Conservation (phyloP, 2,797 vertebrate genomes). For the Micromesistius poutassou region DNA sequence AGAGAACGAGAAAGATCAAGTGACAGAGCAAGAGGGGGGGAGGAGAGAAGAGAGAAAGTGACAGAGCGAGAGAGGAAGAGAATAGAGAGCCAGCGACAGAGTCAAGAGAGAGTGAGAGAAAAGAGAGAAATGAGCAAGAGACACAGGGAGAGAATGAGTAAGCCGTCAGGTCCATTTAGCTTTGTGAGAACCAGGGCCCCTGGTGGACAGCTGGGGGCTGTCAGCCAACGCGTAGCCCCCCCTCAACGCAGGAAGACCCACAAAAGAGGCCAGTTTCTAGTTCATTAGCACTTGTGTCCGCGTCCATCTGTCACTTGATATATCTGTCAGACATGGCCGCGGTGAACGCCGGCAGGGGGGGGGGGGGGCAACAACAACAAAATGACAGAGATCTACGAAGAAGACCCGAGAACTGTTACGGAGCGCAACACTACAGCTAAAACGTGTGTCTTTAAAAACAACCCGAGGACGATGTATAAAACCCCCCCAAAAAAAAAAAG, state of each 20-base stretch:
- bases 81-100: too few relatives aligned
- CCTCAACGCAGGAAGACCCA: conserved; percentile 31
- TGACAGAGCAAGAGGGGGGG: neutral
- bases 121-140: neutral
- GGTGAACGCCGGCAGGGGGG: neutral
- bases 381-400: neutral
- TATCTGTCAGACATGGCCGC: conserved; percentile 25
- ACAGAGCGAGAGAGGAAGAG: neutral
- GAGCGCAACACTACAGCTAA: neutral
- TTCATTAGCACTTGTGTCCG: conserved; percentile 64
- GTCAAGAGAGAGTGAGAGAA: too few relatives aligned
- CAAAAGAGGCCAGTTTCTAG: conserved; percentile 56
- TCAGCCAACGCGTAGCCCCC: conserved; percentile 45
- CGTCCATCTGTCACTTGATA: conserved; percentile 66
- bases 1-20: neutral
- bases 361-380: too few relatives aligned
- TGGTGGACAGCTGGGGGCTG: conserved; percentile 61
- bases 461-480: conserved; percentile 18
- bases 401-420: neutral
- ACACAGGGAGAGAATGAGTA: conserved; percentile 9
- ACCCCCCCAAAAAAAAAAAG: conserved; percentile 39
- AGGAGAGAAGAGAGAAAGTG: neutral
- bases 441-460: neutral
- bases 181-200: conserved; percentile 34
- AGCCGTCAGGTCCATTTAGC: conserved; percentile 52